These are phyloP conservation scores for Glareola pratincola DNA, from an alignment of 2,113 vertebrate species.

Conservation along the genomic window DNA sequence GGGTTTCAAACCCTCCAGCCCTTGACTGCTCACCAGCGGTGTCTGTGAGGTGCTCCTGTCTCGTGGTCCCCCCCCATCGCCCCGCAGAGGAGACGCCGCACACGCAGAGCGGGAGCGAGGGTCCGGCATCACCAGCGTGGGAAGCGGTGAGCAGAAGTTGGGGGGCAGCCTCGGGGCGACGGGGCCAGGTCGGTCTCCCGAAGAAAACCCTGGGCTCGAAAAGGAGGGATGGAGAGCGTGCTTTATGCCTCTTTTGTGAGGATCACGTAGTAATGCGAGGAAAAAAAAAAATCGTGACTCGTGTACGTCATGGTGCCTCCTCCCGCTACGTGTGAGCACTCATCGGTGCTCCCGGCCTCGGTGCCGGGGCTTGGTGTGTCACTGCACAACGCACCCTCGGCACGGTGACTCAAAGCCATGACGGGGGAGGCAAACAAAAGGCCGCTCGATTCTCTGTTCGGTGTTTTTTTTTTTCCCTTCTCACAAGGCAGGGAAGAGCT, in stretches of 20 bases:
- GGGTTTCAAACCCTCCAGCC: not conserved
- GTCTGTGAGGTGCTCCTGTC: not conserved
- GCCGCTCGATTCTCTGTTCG: not conserved
- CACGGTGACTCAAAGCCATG: constrained; percentile 1
- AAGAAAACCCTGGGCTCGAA: not conserved
- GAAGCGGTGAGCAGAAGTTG: not conserved
- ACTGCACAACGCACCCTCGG: not conserved
- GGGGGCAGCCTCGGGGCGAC: not conserved
- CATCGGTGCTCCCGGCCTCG: not conserved
- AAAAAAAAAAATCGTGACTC: not conserved
- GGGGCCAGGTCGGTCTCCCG: not conserved
- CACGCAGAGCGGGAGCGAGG: accelerated
- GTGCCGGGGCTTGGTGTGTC: not conserved
- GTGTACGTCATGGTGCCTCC: not conserved
- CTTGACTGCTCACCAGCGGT: not conserved
- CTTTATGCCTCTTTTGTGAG: not conserved
- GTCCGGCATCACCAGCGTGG: accelerated
- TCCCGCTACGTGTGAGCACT: not conserved
- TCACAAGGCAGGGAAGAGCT: not conserved
- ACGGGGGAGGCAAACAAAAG: not conserved
- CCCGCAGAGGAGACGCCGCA: accelerated
- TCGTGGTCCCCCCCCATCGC: accelerated
- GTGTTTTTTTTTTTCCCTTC: not conserved
- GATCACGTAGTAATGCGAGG: not conserved
- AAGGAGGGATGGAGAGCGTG: not conserved